Evolutionary conservation across 2,797 vertebrate species (phyloP), one percentile per base, ranked within the genome.

Genomic region (Caiman crocodilus): DNA sequence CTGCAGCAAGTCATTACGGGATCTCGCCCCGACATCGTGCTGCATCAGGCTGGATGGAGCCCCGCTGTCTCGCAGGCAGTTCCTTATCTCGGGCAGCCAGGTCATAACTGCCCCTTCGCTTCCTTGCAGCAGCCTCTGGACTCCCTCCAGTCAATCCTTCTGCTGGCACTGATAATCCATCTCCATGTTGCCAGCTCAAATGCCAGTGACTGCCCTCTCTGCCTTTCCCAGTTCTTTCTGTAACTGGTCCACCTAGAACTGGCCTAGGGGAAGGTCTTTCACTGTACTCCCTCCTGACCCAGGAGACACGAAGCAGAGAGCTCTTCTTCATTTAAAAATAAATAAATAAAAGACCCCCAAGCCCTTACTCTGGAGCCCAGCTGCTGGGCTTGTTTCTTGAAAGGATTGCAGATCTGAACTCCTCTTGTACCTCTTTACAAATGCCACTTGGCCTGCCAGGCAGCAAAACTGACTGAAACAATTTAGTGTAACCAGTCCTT

Each of bases 381-480:
- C 4, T 5, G 56, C 42, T 42, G 69, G 64, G 10, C 16, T 80
- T 6, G 0, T 10, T 82, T 76, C 80, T 65, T 56, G 74, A 14
- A 78, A 23, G 57, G 10, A 30, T 12, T 32, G 1, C 6, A 0
- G 0, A 0, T 14, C 32, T 63, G 55, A 58, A 56, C 12, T 17
- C 20, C 23, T 3, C 2, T 50, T 74, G 5, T 4, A 42, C 4
- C 6, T 7, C 21, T 32, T 73, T 8, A 87, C 50, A n/a, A 35
- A 78, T 21, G 3, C 23, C n/a, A 8, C 10, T 58, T 21, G 42
- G 25, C 30, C 30, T 67, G 30, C 32, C 7, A 0, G 17, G 18
- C 60, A 20, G 23, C 28, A 6, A 23, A 85, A 79, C 21, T 32
- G 35, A 18, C 67, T 3, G 2, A 65, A 35, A 30, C 65, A 32